Evolutionary conservation across 2,888 invertebrate genomes (phyloP), one percentile per base, ranked within the genome.

Genomic region (Eilema sororculum): DNA sequence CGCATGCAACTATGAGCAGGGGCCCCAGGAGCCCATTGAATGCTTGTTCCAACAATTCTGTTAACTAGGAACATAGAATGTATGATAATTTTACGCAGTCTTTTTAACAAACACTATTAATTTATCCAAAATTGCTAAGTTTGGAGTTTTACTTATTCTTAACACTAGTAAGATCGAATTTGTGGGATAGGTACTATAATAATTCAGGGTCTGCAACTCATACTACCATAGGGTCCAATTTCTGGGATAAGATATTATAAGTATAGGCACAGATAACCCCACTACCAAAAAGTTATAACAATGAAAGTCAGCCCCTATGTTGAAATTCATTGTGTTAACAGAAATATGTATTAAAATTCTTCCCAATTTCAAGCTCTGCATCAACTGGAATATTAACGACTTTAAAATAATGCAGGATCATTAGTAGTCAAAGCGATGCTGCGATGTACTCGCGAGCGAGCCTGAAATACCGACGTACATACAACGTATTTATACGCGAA

Each of bases 391-490:
- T 64, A 67, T 60, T 60, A 71, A 33, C 59, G 59, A 28, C 64
- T 71, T 64, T 64, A 28, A 64, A 65, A 65, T 65, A 68, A 68
- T 56, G 61, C 57, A 20, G 5, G 8, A 3, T 67, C 71, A 71
- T 71, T 71, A 71, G 65, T 41, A 65, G 58, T 66, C 41, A 46
- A 24, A 33, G 22, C 24, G 56, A 56, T 61, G 41, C 10, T 41
- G 13, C 24, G 60, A 61, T 56, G 6, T 28, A 30, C 22, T 4
- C 22, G 16, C 61, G 24, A 24, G 9, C 24, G 41, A 4, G 62
- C 41, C 8, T 62, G 2, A 52, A 52, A 52, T 52, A 52, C 52
- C n/a, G 20, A n/a, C 52, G n/a, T 9, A 52, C 2, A 52, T n/a
- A 20, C 41, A 62, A 3, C 20, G 41, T 41, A 41, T 41, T 25